These are phyloP conservation scores for Anolis sagrei DNA, from an alignment of 2,113 vertebrate species.

Conservation along the genomic window DNA sequence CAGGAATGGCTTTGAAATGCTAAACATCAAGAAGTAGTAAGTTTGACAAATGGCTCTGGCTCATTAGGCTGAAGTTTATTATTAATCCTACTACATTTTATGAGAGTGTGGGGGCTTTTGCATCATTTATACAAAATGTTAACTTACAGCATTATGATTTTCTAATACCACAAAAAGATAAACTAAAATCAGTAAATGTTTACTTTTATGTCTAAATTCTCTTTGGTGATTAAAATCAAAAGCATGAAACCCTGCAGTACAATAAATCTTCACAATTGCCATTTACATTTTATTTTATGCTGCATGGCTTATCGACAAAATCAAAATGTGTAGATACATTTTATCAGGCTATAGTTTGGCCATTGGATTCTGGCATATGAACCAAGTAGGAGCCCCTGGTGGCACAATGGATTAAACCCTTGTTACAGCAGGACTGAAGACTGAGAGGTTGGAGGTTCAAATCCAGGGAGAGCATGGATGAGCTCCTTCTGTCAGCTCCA, in stretches of 20 bases:
- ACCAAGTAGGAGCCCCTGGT: too few relatives aligned
- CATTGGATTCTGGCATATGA: background rate
- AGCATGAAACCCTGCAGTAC: conserved; percentile 10
- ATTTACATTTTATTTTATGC: conserved; percentile 8
- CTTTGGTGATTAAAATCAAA: conserved; percentile 5
- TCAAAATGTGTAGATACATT: conserved; percentile 3
- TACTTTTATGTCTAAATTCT: conserved; percentile 7
- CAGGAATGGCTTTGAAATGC: background rate
- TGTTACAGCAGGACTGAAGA: too few relatives aligned
- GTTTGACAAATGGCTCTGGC: background rate
- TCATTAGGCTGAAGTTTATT: conserved; percentile 28
- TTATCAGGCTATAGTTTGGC: background rate
- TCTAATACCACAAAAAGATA: conserved; percentile 21
- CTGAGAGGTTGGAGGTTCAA: too few relatives aligned
- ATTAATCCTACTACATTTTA: conserved; percentile 18
- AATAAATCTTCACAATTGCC: background rate
- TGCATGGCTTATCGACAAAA: background rate
- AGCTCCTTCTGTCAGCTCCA: too few relatives aligned
- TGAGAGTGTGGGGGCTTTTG: background rate
- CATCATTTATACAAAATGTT: background rate
- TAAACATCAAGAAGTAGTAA: conserved; percentile 12
- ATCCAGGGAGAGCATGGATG: too few relatives aligned
- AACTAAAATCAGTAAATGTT: background rate
- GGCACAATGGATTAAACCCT: too few relatives aligned
- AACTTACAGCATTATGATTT: conserved; percentile 2